Evolutionary conservation across 1,140 invertebrate genomes (phyloP).

Genomic region (Scaptomyza pallida): DNA sequence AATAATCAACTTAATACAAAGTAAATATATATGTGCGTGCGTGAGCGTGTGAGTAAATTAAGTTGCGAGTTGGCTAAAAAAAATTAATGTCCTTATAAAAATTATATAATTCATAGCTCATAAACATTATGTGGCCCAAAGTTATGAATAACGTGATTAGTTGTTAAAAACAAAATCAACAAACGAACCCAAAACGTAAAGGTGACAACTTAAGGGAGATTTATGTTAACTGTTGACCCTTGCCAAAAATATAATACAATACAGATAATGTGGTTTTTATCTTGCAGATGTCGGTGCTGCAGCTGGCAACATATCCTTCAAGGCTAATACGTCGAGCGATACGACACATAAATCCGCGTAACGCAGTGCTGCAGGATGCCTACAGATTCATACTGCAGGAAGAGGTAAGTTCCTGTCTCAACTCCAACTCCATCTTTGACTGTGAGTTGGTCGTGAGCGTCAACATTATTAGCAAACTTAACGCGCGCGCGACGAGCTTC

Average conservation of each 20-base stretch:
- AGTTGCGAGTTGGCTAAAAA: conserved; percentile 41
- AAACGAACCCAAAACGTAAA: conserved; percentile 5
- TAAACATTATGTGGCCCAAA: conserved; percentile 72
- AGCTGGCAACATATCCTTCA: conserved; percentile 79
- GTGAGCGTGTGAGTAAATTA: conserved; percentile 79
- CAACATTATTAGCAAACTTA: conserved; percentile 81
- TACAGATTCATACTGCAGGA: conserved; percentile 73
- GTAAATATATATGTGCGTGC: conserved; percentile 78
- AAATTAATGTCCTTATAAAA: conserved; percentile 68
- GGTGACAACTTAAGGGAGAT: conserved; percentile 44
- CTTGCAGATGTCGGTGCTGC: conserved; percentile 64
- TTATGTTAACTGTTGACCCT: conserved; percentile 24
- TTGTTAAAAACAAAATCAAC: conserved; percentile 56
- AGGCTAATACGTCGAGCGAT: conserved; percentile 71
- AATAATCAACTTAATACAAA: conserved; percentile 80
- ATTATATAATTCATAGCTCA: conserved; percentile 82
- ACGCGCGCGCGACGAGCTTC: conserved; percentile 55
- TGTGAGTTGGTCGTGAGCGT: conserved; percentile 31
- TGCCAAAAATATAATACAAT: neutral
- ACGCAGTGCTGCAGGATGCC: conserved; percentile 51
- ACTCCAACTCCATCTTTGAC: conserved; percentile 9
- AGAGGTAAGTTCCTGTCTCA: conserved; percentile 71
- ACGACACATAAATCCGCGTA: conserved; percentile 51
- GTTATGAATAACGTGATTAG: conserved; percentile 82
- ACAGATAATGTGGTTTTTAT: conserved; percentile 2